phyloP scores from a whole-genome alignment of 2,888 invertebrate species.

The Drosophila affinis region DNA sequence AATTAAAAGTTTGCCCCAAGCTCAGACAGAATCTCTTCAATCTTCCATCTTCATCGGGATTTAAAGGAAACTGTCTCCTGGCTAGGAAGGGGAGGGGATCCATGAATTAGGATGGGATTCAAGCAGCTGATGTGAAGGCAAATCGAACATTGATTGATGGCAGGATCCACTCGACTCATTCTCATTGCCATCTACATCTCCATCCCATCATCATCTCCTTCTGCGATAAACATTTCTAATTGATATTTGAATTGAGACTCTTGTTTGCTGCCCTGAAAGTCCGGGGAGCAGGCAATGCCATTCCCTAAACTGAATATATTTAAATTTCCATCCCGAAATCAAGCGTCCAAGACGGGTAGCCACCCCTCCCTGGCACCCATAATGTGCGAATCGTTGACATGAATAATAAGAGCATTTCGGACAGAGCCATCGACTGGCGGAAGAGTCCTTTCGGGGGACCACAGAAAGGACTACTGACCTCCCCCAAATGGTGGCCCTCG shows the following conservation, averaged over 20 bases:
- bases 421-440: slow-evolving; percentile 24
- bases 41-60: slow-evolving; percentile 19
- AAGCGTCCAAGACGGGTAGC: slow-evolving; percentile 13
- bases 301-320: slow-evolving; percentile 41
- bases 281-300: background rate
- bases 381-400: slow-evolving; percentile 35
- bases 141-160: slow-evolving; percentile 50
- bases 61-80: slow-evolving; percentile 22
- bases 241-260: slow-evolving; percentile 44
- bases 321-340: slow-evolving; percentile 38
- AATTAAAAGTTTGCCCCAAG: slow-evolving; percentile 45
- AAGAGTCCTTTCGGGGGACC: slow-evolving; percentile 20
- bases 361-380: background rate
- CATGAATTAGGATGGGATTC: slow-evolving; percentile 1
- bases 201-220: background rate
- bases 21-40: slow-evolving; percentile 19
- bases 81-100: background rate
- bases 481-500: slow-evolving; percentile 36
- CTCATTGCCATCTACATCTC: background rate
- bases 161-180: slow-evolving; percentile 1
- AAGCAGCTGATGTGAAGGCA: slow-evolving; percentile 2
- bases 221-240: slow-evolving; percentile 35
- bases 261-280: slow-evolving; percentile 25
- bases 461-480: slow-evolving; percentile 38
- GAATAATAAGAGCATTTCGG: slow-evolving; percentile 35